Evolutionary conservation across 2,113 vertebrate species (phyloP), one percentile per base, ranked within the genome.

Genomic region (Podocnemis expansa): DNA sequence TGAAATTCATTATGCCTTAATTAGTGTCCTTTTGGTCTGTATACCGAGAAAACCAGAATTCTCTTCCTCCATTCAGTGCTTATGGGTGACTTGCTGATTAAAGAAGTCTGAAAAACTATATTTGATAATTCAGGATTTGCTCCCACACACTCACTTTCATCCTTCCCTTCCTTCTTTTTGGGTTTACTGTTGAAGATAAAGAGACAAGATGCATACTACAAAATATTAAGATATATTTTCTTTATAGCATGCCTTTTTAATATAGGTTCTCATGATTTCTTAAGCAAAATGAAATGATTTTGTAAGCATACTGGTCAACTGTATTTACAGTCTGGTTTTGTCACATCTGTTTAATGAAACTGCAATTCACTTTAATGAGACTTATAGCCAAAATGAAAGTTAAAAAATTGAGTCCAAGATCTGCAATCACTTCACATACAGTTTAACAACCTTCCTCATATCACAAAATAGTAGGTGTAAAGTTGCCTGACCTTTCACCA

Each of bases 401-500:
- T 54, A 82, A 0, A 80, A 83, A 94, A 92, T 5, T 49, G 2
- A 12, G 63, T 13, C 49, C 11, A 17, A 78, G 88, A 80, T 10
- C 76, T 96, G 70, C 43, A 81, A 75, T 51, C 80, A 29, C 11
- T 14, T 85, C 13, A 89, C 31, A 3, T 80, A 21, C 4, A 90
- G 14, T 51, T 89, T 93, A 27, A 91, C n/a, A 92, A 3, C 4
- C 63, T 85, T 22, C 85, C 51, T 78, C 12, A 54, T 55, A 22
- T 87, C 86, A 34, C 41, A 82, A 93, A 41, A 92, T 19, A 84
- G 31, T n/a, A 93, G 78, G 89, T 96, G 47, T 83, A 13, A 93
- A 93, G 91, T 5, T 83, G 34, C n/a, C 19, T 84, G 10, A 5
- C 43, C 29, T 31, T 7, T 3, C 54, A 60, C 16, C 31, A 78